phyloP scores from a whole-genome alignment of 2,113 vertebrate species.

The Pelobates fuscus region DNA sequence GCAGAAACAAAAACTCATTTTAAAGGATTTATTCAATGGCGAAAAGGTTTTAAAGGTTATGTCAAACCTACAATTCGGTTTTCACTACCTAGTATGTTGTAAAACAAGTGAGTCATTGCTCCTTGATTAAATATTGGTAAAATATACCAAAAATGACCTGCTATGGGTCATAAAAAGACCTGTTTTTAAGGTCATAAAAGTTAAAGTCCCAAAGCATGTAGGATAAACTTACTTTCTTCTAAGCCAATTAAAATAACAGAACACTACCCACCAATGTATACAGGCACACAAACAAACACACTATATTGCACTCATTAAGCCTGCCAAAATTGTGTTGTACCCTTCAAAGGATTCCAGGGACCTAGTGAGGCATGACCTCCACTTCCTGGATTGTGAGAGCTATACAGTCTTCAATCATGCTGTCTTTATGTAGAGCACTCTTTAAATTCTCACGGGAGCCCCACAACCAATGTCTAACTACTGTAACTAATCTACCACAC shows the following conservation, averaged over 20 bases:
- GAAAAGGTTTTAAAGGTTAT: too few species aligned
- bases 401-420: slow-evolving; percentile 1
- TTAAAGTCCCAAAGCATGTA: not conserved
- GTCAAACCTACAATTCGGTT: too few species aligned
- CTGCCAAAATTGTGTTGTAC: not conserved
- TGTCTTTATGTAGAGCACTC: slow-evolving; percentile 37
- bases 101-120: too few species aligned
- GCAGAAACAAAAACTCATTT: too few species aligned
- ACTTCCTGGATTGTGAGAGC: slow-evolving; percentile 25
- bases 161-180: too few species aligned
- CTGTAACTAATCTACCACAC: slow-evolving; percentile 43
- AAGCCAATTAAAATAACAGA: slow-evolving; percentile 6
- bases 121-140: too few species aligned
- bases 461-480: slow-evolving; percentile 41
- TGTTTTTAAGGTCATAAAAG: too few species aligned
- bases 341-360: slow-evolving; percentile 39
- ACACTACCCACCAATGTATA: slow-evolving; percentile 6
- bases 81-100: too few species aligned
- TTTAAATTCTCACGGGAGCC: slow-evolving; percentile 23
- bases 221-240: not conserved
- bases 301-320: not conserved
- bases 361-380: slow-evolving; percentile 20
- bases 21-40: too few species aligned
- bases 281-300: slow-evolving; percentile 7
- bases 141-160: too few species aligned